These are phyloP conservation scores for Netelia fuscicornis DNA, from an alignment of 2,888 invertebrate genomes.

Conservation along the genomic window DNA sequence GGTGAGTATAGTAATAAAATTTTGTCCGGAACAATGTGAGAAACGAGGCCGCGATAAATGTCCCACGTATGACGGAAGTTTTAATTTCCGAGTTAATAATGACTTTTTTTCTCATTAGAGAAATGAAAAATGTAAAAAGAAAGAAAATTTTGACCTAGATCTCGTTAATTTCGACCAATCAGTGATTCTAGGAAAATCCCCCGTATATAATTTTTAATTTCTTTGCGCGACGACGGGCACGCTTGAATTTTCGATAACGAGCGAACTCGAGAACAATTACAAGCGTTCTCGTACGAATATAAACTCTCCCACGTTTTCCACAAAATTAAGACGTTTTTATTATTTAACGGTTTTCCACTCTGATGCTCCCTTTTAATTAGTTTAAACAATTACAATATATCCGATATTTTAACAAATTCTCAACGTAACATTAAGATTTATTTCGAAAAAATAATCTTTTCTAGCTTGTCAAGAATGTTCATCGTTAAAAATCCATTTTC, in stretches of 20 bases:
- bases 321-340: background rate
- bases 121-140: background rate
- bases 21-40: background rate
- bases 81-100: background rate
- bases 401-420: background rate
- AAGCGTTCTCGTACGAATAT: background rate
- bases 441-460: too few relatives aligned
- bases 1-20: slow-evolving; percentile 86
- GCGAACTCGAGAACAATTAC: background rate
- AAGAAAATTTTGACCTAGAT: slow-evolving; percentile 44
- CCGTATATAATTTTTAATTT: slow-evolving; percentile 20
- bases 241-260: slow-evolving; percentile 11
- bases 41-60: background rate
- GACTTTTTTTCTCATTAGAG: background rate
- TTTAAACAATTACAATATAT: background rate
- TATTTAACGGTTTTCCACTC: background rate
- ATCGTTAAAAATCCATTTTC: too few relatives aligned
- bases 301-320: too few relatives aligned
- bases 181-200: slow-evolving; percentile 15
- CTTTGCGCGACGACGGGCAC: background rate
- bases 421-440: too few relatives aligned
- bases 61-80: background rate
- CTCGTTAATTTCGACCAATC: slow-evolving; percentile 18
- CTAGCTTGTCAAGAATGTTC: too few relatives aligned
- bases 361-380: background rate